Percentiles rank a stretch among this genome's conserved stretches.
phyloP scores from a whole-genome alignment of 2,113 vertebrate species.

The Struthidea cinerea region DNA sequence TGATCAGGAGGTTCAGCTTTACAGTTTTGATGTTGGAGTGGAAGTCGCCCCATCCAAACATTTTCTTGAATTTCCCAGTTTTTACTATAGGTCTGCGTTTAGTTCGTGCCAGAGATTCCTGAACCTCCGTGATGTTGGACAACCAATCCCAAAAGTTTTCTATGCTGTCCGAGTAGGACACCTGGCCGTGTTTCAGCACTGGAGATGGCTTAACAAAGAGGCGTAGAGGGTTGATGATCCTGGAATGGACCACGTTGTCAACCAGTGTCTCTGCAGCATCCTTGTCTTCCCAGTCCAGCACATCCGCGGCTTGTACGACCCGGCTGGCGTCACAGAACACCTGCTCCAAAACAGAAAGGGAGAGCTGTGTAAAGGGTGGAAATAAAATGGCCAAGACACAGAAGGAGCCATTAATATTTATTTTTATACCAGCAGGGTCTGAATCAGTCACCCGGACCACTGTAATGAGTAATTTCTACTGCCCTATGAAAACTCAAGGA shows the following conservation, averaged over 20 bases:
- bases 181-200: slow-evolving; percentile 81
- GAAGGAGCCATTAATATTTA: neutral
- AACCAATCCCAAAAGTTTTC: slow-evolving; percentile 98
- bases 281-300: slow-evolving; percentile 87
- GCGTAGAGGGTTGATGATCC: slow-evolving; percentile 87
- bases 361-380: neutral
- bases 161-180: slow-evolving; percentile 85
- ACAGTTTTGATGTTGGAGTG: slow-evolving; percentile 99
- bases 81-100: slow-evolving; percentile 98
- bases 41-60: slow-evolving; percentile 99
- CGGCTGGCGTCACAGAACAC: slow-evolving; percentile 80
- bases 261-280: slow-evolving; percentile 79
- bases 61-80: slow-evolving; percentile 99
- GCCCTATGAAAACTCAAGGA: neutral
- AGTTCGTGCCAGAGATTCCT: slow-evolving; percentile 89
- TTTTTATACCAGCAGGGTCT: neutral
- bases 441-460: neutral
- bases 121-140: slow-evolving; percentile 91
- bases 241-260: slow-evolving; percentile 80
- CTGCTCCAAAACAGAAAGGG: slow-evolving; percentile 67
- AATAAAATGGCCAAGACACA: neutral
- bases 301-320: slow-evolving; percentile 69
- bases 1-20: slow-evolving; percentile 98
- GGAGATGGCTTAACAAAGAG: slow-evolving; percentile 89
- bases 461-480: neutral